Evolutionary conservation across 2,888 invertebrate genomes (phyloP).

Genomic region (Cantharis lateralis): DNA sequence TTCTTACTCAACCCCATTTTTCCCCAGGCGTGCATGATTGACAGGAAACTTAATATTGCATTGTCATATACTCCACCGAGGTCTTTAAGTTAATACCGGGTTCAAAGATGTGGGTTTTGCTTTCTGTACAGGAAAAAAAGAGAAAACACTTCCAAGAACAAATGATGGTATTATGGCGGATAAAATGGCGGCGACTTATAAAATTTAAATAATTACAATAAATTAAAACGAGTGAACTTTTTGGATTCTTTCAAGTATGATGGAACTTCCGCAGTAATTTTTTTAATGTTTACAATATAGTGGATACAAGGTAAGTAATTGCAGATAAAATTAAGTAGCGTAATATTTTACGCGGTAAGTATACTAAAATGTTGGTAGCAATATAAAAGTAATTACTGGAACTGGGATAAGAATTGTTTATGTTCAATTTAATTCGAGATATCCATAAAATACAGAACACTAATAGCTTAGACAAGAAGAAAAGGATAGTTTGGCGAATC

Average conservation of each 20-base stretch:
- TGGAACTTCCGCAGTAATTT: neutral
- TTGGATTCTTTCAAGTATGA: neutral
- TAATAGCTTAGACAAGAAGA: slow-evolving; percentile 13
- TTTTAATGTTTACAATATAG: neutral
- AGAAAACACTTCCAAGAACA: neutral
- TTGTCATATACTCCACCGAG: neutral
- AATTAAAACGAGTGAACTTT: neutral
- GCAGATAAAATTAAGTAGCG: neutral
- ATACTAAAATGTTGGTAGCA: neutral
- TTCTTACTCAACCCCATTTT: neutral
- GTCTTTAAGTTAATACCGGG: neutral
- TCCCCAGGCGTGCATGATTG: neutral
- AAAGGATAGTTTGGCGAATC: slow-evolving; percentile 19
- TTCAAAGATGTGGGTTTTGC: neutral
- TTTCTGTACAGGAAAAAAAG: neutral
- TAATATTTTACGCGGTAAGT: neutral
- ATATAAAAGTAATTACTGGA: slow-evolving; percentile 10
- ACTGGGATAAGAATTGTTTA: slow-evolving; percentile 19
- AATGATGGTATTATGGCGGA: neutral
- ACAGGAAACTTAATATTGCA: neutral
- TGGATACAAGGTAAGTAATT: neutral
- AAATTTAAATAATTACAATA: neutral
- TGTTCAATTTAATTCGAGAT: slow-evolving; percentile 15
- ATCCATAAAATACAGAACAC: slow-evolving; percentile 15
- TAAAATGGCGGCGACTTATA: neutral